Base-by-base conservation (phyloP, 2,888 invertebrate species). In the Tetragonisca angustula region DNA sequence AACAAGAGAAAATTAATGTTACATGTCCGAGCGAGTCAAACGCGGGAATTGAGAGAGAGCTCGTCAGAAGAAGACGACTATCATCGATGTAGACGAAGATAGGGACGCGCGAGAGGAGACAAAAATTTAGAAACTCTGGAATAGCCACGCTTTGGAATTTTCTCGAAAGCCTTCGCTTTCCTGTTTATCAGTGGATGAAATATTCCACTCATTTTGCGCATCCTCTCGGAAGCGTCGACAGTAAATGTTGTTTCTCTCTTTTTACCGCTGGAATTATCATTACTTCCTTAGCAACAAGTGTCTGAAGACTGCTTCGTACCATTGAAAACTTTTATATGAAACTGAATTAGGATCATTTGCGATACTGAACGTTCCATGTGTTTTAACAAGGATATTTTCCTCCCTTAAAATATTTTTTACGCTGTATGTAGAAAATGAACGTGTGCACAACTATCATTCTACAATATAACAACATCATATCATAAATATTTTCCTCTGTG, bases 231-330 rank as follows among this genome's bases (percentile, higher is more conserved):
- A 84, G 62, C 69, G 62, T 61, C 56, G 69, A 56, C 77, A 73
- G 79, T 83, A 79, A 85, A 79, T 76, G 50, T 73, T 74, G 64
- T 75, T 69, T 59, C 80, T 79, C 76, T 56, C 67, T 72, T 52
- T 61, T 43, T 43, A 43, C 9, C 76, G 50, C 56, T 49, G 62
- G 81, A 82, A 85, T 85, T 84, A 69, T 87, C 74, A 83, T 84
- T 71, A 69, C 76, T 84, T 81, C 81, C 87, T 86, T 87, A 83
- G 88, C 89, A 89, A 89, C 89, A 89, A 89, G 89, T 89, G 87
- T 86, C 56, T 19, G 65, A 72, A 83, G 61, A 27, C 32, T 76
- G 19, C 19, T 9, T 9, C 43, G 43, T 43, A n/a, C 36, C 24
- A 4, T 64, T 21, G 32, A 4, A 19, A 36, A 13, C 21, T 9